phyloP scores from a whole-genome alignment of 2,888 invertebrate species.

The Maniola hyperantus region DNA sequence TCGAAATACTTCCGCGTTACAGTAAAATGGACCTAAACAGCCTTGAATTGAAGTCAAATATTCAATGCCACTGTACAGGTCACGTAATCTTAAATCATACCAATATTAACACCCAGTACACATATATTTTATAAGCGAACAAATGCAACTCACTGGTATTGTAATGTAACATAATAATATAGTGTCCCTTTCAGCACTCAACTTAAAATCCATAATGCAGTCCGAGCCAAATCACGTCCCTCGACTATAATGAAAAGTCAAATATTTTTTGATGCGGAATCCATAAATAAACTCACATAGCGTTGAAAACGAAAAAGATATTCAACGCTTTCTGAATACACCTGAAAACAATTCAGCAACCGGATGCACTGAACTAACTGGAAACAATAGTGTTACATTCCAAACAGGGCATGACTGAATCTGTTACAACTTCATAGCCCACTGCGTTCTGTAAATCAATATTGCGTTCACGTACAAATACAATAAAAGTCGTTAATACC shows the following conservation, averaged over 20 bases:
- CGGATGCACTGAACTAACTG: conserved; percentile 59
- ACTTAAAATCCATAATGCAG: background rate
- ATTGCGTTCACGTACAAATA: conserved; percentile 51
- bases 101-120: conserved; percentile 1
- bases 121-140: background rate
- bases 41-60: no score
- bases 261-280: conserved; percentile 25
- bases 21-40: no score
- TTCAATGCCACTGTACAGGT: no score
- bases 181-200: background rate
- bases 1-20: no score
- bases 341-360: conserved; percentile 66
- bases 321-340: conserved; percentile 57
- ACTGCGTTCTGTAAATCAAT: conserved; percentile 60
- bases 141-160: background rate
- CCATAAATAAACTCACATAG: conserved; percentile 42
- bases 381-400: conserved; percentile 58
- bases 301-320: conserved; percentile 54
- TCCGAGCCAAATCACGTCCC: background rate
- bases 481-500: conserved; percentile 41
- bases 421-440: conserved; percentile 65
- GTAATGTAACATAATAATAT: background rate
- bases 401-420: conserved; percentile 59
- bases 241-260: background rate
- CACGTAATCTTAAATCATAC: conserved; percentile 12